Base-by-base conservation (phyloP, 2,113 vertebrate genomes). In the Rhea americana region DNA sequence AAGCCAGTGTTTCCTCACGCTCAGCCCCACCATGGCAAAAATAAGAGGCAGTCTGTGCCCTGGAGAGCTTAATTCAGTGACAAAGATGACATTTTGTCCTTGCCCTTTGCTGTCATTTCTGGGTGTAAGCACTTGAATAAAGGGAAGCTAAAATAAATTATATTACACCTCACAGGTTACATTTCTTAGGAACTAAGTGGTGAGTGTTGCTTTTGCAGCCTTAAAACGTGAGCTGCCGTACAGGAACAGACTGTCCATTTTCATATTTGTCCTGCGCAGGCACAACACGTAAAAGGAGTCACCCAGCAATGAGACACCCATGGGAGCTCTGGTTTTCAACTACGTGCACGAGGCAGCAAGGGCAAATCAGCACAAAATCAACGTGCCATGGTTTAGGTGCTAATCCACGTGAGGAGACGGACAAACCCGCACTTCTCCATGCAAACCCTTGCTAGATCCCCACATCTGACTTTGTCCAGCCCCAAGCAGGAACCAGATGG, bases 331-430 rank as follows among this genome's bases (percentile, higher is more conserved):
- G 28, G 63, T 83, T 93, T 94, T 82, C 76, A 93, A 53, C 30
- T 48, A 47, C 16, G 13, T 37, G 19, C 90, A 78, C 6, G 51
- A 83, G 85, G 61, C 65, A 87, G 58, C 7, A 68, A 89, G 87
- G 53, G 77, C 20, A 93, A 90, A 90, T 93, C 47, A 83, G 16
- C 80, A 88, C 32, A 85, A 91, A 88, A 90, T 81, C 83, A 93
- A 37, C 55, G 47, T 68, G 65, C 48, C 55, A 9, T 81, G 20
- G 15, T 94, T 71, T 2, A 2, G 59, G 63, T 47, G 18, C 2
- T 45, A 91, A 76, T 66, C 37, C 39, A 43, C 28, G 50, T 8
- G 48, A 76, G 53, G 10, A 47, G 17, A 70, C 62, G 7, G 48
- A 82, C 48, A 83, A 95, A 68, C 22, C 16, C 39, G 20, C 4